A percentile compares a stretch with the other conserved stretches of the same genome.
Conservation (phyloP, 2,888 invertebrate species). For the Nebria salina region DNA sequence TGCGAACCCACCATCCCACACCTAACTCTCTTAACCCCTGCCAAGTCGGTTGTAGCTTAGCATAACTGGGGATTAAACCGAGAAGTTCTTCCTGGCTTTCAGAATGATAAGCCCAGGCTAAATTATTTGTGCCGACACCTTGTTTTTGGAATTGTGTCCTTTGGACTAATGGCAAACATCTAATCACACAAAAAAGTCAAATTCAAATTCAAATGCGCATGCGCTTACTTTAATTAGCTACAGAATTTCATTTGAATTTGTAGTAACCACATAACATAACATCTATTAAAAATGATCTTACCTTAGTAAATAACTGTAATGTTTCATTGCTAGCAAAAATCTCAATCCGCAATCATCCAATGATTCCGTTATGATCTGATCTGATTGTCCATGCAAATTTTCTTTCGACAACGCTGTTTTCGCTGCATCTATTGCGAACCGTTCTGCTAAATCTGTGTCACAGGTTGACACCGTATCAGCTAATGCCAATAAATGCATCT, state of each 20-base stretch:
- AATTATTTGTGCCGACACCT: slow-evolving; percentile 88
- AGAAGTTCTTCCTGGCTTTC: slow-evolving; percentile 96
- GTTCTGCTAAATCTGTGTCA: slow-evolving; percentile 87
- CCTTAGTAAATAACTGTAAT: slow-evolving; percentile 89
- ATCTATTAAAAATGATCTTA: not conserved
- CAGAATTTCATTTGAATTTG: slow-evolving; percentile 76
- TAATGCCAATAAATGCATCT: slow-evolving; percentile 98
- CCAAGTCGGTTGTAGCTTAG: slow-evolving; percentile 90
- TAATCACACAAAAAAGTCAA: slow-evolving; percentile 53
- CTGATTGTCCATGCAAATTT: slow-evolving; percentile 67
- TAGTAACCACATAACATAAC: slow-evolving; percentile 84
- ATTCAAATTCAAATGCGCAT: not conserved
- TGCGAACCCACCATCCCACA: slow-evolving; percentile 97
- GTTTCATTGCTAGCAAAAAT: slow-evolving; percentile 96
- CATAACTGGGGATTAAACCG: slow-evolving; percentile 82
- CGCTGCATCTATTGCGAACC: slow-evolving; percentile 76
- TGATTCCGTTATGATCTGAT: slow-evolving; percentile 75
- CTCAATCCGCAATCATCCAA: slow-evolving; percentile 97
- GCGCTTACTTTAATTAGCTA: not conserved
- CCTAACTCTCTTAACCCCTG: slow-evolving; percentile 86
- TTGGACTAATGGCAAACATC: slow-evolving; percentile 92
- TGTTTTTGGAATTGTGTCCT: slow-evolving; percentile 85
- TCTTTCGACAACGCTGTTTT: slow-evolving; percentile 75
- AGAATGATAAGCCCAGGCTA: slow-evolving; percentile 99
- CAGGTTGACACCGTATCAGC: slow-evolving; percentile 98